Evolutionary conservation across 2,888 invertebrate genomes (phyloP), one percentile per base, ranked within the genome.

Genomic region (Thymelicus lineola): DNA sequence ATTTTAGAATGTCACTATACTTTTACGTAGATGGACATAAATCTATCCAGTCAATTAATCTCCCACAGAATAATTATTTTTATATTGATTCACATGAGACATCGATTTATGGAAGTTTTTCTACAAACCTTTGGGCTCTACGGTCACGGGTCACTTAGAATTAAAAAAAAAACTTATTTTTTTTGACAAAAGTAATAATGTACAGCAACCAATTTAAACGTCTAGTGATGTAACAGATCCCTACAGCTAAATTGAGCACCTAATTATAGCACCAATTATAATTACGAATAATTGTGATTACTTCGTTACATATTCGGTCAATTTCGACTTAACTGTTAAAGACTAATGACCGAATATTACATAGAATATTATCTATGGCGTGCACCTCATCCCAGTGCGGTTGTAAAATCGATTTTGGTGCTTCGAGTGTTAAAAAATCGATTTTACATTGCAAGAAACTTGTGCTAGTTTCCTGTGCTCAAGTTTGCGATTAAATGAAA

Each of bases 251-350:
- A 73, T 85, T 82, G 82, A 88, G 89, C 89, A 90, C 90, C 87
- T 75, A 80, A 75, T 74, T 75, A 77, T 83, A 90, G 90, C 90
- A 90, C 89, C 89, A 79, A 86, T 85, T 79, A 70, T 67, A 57
- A 69, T 63, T 69, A 69, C 57, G 62, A 69, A 64, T 69, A 66
- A 71, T 75, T 72, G 66, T 71, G 67, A 71, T 50, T 50, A 72
- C 70, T 53, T 70, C 66, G 73, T 73, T 74, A 75, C 73, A 70
- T 62, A 72, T 65, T 55, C 57, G 59, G 63, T 69, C 61, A 69
- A 71, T 71, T 70, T 72, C 59, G 57, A 66, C 60, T 61, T 66
- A 57, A 61, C 42, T 58, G 58, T 63, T 58, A 28, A 58, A 61
- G 62, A 65, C 73, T 65, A 70, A 70, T 70, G 65, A 70, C 70